Base-by-base conservation (phyloP, 1,140 invertebrate genomes). In the Periplaneta americana region DNA sequence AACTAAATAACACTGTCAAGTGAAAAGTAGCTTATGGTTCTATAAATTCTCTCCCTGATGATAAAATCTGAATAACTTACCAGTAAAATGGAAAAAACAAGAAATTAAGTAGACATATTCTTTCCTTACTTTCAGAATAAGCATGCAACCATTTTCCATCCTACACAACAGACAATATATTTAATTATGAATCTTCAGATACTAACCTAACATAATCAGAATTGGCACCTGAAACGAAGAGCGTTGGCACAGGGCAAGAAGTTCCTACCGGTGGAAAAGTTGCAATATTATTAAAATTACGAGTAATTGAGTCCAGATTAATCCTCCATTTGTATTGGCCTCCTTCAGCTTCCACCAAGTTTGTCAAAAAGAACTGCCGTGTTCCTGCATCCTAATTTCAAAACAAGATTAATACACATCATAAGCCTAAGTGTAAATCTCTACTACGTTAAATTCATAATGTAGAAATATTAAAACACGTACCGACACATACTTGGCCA, bases 141-240 rank as follows among this genome's bases (percentile, higher is more conserved):
- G 17, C 5, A n/a, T n/a, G 17, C 17, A 75, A n/a, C 75, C 17
- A 3, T 31, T 6, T 31, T 31, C 17, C 4, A 28, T 11, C n/a
- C 18, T 76, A 32, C 22, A 76, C 74, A 77, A 32, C 13, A 57
- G 17, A 87, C 84, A 37, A 85, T 34, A 37, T 79, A 83, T 17
- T 35, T 3, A 2, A 31, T 79, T 8, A 18, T 2, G 11, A 37
- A 31, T n/a, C 22, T 74, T 34, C n/a, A 35, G 9, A 74, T 48
- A 84, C 88, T 90, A 90, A 95, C 94, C 89, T 91, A 83, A 98
- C 91, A 86, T 95, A 97, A 86, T 94, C 91, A 18, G 96, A 98
- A 8, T 93, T 89, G 31, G 87, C 90, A 80, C 97, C 97, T 80
- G 92, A 95, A 83, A 99, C 91, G 87, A 98, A 98, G 0, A 96